A percentile compares a stretch with the other conserved stretches of the same genome.
Conservation (phyloP, 1,140 invertebrate species). For the Aphelenchoides avenae region DNA sequence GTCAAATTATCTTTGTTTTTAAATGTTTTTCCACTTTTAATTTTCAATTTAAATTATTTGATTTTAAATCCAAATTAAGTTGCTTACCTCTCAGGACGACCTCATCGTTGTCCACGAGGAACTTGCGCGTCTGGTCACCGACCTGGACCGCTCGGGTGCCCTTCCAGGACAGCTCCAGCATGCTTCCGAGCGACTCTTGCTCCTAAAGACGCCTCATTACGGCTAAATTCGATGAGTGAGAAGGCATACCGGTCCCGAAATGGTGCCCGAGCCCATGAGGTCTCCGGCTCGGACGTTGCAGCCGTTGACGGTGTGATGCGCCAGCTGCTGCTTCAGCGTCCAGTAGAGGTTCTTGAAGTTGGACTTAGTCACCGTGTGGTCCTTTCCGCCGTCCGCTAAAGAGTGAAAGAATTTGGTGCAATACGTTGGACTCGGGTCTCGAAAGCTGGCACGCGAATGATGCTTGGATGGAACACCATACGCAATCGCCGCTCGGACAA, state of each 20-base stretch:
- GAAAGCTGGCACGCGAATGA: conserved; percentile 6
- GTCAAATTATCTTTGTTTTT: background rate
- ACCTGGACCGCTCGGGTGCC: conserved; percentile 77
- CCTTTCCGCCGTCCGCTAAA: conserved; percentile 14
- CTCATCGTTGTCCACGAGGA: conserved; percentile 88
- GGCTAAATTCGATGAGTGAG: conserved; percentile 60
- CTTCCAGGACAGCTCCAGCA: conserved; percentile 89
- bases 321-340: conserved; percentile 91
- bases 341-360: conserved; percentile 76
- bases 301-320: conserved; percentile 90
- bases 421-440: conserved; percentile 2
- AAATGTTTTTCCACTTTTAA: background rate
- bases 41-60: background rate
- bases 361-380: conserved; percentile 47
- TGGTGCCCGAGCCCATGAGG: conserved; percentile 85
- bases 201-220: conserved; percentile 26
- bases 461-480: background rate
- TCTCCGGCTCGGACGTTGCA: conserved; percentile 92
- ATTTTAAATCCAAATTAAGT: no score
- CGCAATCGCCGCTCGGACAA: no score
- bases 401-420: conserved; percentile 16
- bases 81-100: conserved; percentile 74
- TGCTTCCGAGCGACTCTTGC: conserved; percentile 78
- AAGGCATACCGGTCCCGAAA: conserved; percentile 83
- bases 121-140: conserved; percentile 74